Conservation (phyloP, 2,113 vertebrate species). For the Charina bottae region DNA sequence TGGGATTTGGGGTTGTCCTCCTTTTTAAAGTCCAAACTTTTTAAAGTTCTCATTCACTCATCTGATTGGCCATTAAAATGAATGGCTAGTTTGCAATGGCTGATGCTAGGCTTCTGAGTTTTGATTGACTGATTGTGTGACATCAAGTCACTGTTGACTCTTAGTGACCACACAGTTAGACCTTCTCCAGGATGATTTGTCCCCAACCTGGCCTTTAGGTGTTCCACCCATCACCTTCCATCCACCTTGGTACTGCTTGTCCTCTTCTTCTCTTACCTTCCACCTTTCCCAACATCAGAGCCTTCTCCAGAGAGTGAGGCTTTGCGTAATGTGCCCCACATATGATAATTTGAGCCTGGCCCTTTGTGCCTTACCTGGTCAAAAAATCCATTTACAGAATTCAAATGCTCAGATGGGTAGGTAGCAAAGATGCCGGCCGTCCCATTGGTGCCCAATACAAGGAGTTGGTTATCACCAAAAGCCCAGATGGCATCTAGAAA, state of each 20-base stretch:
- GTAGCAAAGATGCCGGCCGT: slow-evolving; percentile 95
- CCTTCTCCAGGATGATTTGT: background rate
- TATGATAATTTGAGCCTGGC: background rate
- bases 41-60: no score
- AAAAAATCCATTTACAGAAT: slow-evolving; percentile 91
- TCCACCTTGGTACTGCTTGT: background rate
- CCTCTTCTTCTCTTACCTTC: background rate
- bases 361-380: slow-evolving; percentile 83
- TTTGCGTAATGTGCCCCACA: background rate
- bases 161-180: background rate
- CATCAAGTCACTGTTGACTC: no score
- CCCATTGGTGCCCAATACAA: slow-evolving; percentile 66
- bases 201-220: background rate
- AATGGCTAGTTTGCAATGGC: background rate
- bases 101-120: background rate
- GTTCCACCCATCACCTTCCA: background rate
- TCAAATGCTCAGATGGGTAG: slow-evolving; percentile 87
- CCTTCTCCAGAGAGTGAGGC: background rate
- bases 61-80: background rate
- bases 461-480: slow-evolving; percentile 71
- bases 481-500: slow-evolving; percentile 86
- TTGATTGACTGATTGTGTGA: no score
- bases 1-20: no score
- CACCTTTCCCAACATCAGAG: background rate
- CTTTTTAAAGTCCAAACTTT: no score